Evolutionary conservation across 2,888 invertebrate genomes (phyloP), one percentile per base, ranked within the genome.

Genomic region (Lomographa bimaculata): DNA sequence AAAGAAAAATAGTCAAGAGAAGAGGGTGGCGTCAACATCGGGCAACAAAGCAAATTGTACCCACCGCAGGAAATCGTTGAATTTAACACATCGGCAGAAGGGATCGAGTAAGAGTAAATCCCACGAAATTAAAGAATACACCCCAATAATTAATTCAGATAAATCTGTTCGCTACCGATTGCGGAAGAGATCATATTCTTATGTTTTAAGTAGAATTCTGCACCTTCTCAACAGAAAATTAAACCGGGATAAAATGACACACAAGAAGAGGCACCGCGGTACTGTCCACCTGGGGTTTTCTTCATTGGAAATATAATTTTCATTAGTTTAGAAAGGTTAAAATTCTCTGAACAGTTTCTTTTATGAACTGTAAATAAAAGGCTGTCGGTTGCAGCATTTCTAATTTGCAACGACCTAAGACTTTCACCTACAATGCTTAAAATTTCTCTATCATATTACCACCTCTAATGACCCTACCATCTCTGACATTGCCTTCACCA

Each of bases 211-310:
- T 24, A 71, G 64, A 49, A 65, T 81, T 54, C 68, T 78, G 19
- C 62, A 64, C 25, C 44, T 78, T 24, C 52, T 80, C n/a, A 78
- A 79, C 37, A 70, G 64, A 47, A 72, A 71, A 54, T 52, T 65
- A 28, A 50, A 54, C 4, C 61, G 47, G 46, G 46, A 49, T 4
- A 39, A 33, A 23, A 21, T 19, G 3, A 36, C 54, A 24, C 52
- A 57, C 2, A 53, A 39, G 34, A 55, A 50, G 34, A 54, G 45
- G 30, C 32, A 10, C 14, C 25, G 45, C 25, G 44, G 18, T 45
- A 38, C n/a, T n/a, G n/a, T n/a, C n/a, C n/a, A n/a, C n/a, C n/a
- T n/a, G n/a, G n/a, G n/a, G n/a, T n/a, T n/a, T n/a, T n/a, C n/a
- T n/a, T n/a, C n/a, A n/a, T n/a, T n/a, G n/a, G n/a, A n/a, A n/a